phyloP scores from a whole-genome alignment of 2,888 invertebrate species.

The Chesias legatella region DNA sequence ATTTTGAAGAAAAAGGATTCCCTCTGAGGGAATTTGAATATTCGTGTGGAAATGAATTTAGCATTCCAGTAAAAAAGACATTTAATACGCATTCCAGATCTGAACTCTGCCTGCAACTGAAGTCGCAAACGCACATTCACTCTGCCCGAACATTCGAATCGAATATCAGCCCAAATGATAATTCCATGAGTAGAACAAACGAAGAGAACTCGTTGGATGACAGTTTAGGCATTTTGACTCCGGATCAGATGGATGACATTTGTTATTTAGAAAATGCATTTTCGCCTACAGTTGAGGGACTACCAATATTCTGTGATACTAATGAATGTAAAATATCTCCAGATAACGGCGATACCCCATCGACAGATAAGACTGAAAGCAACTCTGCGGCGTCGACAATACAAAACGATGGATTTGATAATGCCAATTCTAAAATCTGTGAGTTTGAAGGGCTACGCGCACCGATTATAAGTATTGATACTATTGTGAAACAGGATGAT shows the following conservation, averaged over 20 bases:
- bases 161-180: slow-evolving; percentile 71
- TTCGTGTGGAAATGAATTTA: slow-evolving; percentile 67
- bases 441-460: slow-evolving; percentile 42
- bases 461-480: slow-evolving; percentile 52
- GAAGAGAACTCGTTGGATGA: slow-evolving; percentile 93
- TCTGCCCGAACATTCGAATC: slow-evolving; percentile 51
- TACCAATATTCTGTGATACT: slow-evolving; percentile 72
- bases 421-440: slow-evolving; percentile 37
- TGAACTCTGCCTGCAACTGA: slow-evolving; percentile 68
- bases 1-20: slow-evolving; percentile 63
- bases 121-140: slow-evolving; percentile 54
- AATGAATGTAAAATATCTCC: slow-evolving; percentile 69
- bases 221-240: slow-evolving; percentile 91
- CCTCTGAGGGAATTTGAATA: slow-evolving; percentile 74
- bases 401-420: slow-evolving; percentile 71
- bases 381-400: slow-evolving; percentile 75
- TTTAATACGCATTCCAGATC: slow-evolving; percentile 70
- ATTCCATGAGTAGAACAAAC: slow-evolving; percentile 70
- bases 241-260: slow-evolving; percentile 92
- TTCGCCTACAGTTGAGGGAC: slow-evolving; percentile 84
- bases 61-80: slow-evolving; percentile 51
- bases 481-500: slow-evolving; percentile 35
- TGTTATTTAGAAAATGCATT: slow-evolving; percentile 82
- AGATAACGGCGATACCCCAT: slow-evolving; percentile 76
- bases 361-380: slow-evolving; percentile 79